Evolutionary conservation across 2,888 invertebrate genomes (phyloP), one percentile per base, ranked within the genome.

Genomic region (Drosophila borborema): DNA sequence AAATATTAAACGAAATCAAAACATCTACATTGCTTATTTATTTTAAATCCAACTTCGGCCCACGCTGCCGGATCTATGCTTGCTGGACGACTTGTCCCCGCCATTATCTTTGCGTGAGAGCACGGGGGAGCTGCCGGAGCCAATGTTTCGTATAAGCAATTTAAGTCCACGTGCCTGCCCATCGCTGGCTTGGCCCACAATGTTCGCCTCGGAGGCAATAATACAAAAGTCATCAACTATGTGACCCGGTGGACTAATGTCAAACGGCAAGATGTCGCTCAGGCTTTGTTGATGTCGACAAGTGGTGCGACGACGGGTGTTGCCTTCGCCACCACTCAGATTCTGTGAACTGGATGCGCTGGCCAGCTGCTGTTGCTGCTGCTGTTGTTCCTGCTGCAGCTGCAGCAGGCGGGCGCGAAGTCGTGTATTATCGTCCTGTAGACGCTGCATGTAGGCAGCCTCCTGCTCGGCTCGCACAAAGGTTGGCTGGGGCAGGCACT

Each of bases 171-270:
- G 96, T 0, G 96, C 96, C 92, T 97, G 96, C 6, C 94, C 92
- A 43, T 94, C 93, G 38, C 91, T 92, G 28, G 91, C 92, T 60
- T 92, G 92, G 8, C 90, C 81, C 9, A 92, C 81, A 66, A 86
- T 92, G 65, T 91, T 92, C 28, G 95, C 95, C 91, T 96, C 98
- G 90, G 97, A 96, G 12, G 98, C 97, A 75, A 98, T 96, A 28
- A 97, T 97, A 91, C 96, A 97, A 94, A 98, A 98, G 93, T 98
- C 98, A 92, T 98, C 98, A 82, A 98, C 96, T 43, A 98, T 94
- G 66, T 97, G 97, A 9, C 95, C 93, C 0, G 97, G 96, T 0
- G 96, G 95, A 92, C 96, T 94, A 87, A 96, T 93, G 93, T 95
- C 93, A 92, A 95, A 93, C 89, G 96, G 92, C 93, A 96, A 93